Conservation (phyloP, 2,113 vertebrate species). For the Phyllostomus hastatus region DNA sequence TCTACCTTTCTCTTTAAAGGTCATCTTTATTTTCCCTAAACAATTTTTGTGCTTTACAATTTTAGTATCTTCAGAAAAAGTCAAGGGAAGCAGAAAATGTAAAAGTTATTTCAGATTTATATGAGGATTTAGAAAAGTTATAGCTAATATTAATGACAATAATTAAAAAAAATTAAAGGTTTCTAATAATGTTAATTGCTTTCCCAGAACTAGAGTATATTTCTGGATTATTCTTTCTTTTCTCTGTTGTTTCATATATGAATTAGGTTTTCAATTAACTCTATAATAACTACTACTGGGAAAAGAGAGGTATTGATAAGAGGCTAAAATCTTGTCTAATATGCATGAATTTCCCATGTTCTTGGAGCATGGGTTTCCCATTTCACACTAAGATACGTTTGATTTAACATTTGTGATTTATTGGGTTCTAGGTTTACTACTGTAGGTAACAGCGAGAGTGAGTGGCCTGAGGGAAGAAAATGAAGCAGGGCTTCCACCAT, state of each 20-base stretch:
- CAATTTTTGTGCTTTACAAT: neutral
- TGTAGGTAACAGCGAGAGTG: too few species aligned
- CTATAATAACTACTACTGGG: neutral
- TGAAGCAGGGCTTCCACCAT: too few species aligned
- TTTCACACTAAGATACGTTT: neutral
- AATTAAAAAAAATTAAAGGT: neutral
- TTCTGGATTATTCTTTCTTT: neutral
- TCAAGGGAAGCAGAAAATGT: neutral
- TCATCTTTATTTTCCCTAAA: neutral
- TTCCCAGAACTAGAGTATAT: neutral
- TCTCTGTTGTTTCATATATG: neutral
- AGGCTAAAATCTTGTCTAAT: neutral
- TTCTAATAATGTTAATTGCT: neutral
- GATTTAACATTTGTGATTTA: neutral
- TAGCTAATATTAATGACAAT: neutral
- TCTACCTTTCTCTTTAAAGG: neutral
- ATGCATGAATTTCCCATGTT: neutral
- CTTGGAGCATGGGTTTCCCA: rapidly evolving
- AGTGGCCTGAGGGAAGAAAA: too few species aligned
- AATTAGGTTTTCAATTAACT: neutral
- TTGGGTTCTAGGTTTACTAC: neutral
- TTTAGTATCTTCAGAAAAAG: neutral
- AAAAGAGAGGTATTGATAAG: neutral
- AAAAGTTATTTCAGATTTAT: neutral
- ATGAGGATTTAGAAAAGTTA: neutral